A percentile compares a stretch with the other conserved stretches of the same genome.
Conservation (phyloP, 2,113 vertebrate species). For the Oplegnathus fasciatus region DNA sequence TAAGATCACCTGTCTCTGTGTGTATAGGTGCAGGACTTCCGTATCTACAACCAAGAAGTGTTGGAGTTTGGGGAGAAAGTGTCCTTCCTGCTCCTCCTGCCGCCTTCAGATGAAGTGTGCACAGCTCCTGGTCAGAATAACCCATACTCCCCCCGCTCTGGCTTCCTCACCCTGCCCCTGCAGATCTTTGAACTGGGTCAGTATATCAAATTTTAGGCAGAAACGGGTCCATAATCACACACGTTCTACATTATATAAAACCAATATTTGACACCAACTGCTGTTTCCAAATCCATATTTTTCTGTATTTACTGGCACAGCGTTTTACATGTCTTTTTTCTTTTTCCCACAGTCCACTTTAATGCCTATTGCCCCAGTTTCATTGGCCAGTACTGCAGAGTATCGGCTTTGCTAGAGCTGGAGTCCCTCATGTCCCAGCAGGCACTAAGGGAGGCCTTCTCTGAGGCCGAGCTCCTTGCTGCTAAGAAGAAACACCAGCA, state of each 20-base stretch:
- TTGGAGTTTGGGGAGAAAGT: slow-evolving; percentile 91
- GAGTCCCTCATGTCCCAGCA: slow-evolving; percentile 94
- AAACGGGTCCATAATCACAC: neutral
- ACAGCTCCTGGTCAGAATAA: slow-evolving; percentile 92
- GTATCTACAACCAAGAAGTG: slow-evolving; percentile 93
- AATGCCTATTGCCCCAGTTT: slow-evolving; percentile 90
- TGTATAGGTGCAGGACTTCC: slow-evolving; percentile 90
- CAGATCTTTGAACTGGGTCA: slow-evolving; percentile 94
- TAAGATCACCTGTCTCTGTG: slow-evolving; percentile 13
- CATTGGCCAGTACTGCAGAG: slow-evolving; percentile 91
- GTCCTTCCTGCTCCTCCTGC: slow-evolving; percentile 91
- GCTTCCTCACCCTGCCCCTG: slow-evolving; percentile 90
- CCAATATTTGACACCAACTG: neutral
- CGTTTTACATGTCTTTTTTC: neutral
- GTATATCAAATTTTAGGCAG: slow-evolving; percentile 34
- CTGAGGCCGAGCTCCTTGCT: slow-evolving; percentile 86
- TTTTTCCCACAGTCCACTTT: slow-evolving; percentile 88
- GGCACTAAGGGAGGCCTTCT: slow-evolving; percentile 92
- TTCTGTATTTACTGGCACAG: slow-evolving; percentile 3
- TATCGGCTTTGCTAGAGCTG: slow-evolving; percentile 90
- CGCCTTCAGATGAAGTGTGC: slow-evolving; percentile 91
- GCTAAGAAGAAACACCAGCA: slow-evolving; percentile 93
- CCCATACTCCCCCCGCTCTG: slow-evolving; percentile 88
- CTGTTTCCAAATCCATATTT: neutral
- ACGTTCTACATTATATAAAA: neutral